These are phyloP conservation scores for Baronia brevicornis DNA, from an alignment of 2,888 invertebrate species.

Conservation along the genomic window DNA sequence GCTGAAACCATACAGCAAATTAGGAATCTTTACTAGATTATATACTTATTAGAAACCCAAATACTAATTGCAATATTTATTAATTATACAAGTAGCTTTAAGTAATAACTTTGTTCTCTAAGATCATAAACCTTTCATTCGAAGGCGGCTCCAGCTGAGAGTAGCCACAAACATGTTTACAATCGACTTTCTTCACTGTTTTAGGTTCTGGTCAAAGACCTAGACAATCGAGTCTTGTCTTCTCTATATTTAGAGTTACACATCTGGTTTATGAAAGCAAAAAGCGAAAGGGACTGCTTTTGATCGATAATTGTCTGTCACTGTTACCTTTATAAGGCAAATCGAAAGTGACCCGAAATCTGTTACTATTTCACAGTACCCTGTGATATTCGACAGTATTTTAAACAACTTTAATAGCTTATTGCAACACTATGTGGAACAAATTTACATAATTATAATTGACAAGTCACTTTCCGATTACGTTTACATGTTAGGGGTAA, in stretches of 20 bases:
- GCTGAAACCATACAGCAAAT: too few relatives aligned
- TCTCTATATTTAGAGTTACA: conserved; percentile 17
- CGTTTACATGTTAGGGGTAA: too few relatives aligned
- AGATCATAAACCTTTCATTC: conserved; percentile 45
- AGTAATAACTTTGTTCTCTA: too few relatives aligned
- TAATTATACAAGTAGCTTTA: conserved; percentile 14
- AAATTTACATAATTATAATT: too few relatives aligned
- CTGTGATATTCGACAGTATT: conserved; percentile 4
- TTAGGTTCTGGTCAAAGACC: conserved; percentile 47
- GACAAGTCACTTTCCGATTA: too few relatives aligned
- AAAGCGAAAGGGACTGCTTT: conserved; percentile 17
- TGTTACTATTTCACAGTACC: conserved; percentile 5
- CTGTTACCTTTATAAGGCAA: conserved; percentile 10
- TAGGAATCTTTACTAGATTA: too few relatives aligned
- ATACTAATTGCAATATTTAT: conserved; percentile 13
- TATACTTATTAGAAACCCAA: conserved; percentile 15
- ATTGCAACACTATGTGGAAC: too few relatives aligned
- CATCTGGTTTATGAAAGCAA: conserved; percentile 9
- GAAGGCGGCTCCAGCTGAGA: conserved; percentile 46
- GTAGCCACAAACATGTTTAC: conserved; percentile 31
- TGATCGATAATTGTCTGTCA: conserved; percentile 13
- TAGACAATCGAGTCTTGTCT: conserved; percentile 22
- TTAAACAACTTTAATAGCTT: too few relatives aligned
- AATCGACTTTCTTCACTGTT: conserved; percentile 60
- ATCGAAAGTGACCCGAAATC: conserved; percentile 14